Conservation (phyloP, 2,113 vertebrate genomes). For the Grammomys dolichurus region DNA sequence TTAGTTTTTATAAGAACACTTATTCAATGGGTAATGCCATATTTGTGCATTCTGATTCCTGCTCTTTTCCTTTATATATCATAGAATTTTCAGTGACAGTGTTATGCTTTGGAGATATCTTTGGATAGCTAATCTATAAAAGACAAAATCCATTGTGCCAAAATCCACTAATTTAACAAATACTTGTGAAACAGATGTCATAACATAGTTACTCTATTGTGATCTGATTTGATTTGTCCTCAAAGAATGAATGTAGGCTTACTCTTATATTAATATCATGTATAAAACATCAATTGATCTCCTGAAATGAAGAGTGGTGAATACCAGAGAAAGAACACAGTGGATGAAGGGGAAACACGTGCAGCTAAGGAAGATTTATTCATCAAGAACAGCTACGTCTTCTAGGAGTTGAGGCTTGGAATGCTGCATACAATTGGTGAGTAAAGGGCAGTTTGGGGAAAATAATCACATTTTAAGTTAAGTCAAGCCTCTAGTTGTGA, state of each 20-base stretch:
- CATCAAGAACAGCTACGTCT: not conserved
- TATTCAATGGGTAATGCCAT: not conserved
- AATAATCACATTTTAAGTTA: slow-evolving; percentile 19
- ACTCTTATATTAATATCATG: not conserved
- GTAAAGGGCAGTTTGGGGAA: slow-evolving; percentile 9
- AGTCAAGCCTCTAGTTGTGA: not conserved
- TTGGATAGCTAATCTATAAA: not conserved
- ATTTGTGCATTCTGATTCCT: not conserved
- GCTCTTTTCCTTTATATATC: not conserved
- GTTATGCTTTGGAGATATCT: not conserved
- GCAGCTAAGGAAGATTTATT: not conserved
- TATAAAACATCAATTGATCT: not conserved
- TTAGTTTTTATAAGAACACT: not conserved
- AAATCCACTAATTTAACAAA: not conserved
- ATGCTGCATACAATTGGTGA: not conserved
- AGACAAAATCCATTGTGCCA: not conserved
- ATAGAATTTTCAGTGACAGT: not conserved
- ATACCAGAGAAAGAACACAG: not conserved
- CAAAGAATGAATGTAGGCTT: not conserved
- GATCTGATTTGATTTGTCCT: not conserved
- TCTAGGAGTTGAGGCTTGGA: not conserved
- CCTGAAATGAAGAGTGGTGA: not conserved
- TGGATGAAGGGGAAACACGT: not conserved
- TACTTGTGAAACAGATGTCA: not conserved
- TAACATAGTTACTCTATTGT: not conserved